Base-by-base conservation (phyloP, 2,888 invertebrate species). In the Parelbella ahira region DNA sequence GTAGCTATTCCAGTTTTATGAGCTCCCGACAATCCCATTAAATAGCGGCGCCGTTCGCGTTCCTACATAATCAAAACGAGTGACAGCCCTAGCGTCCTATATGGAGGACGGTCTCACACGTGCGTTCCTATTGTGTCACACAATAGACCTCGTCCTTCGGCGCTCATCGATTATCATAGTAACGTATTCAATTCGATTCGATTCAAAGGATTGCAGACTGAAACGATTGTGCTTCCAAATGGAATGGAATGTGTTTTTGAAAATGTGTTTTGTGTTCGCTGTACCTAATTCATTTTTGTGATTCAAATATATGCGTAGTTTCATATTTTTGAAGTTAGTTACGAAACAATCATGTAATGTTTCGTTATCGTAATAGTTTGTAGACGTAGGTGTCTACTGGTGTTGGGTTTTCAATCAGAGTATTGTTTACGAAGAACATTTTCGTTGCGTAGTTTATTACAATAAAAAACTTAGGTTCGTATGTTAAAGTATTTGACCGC, bases 111-210 rank as follows among this genome's bases (percentile, higher is more conserved):
- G 8, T 7, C 7, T 2, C 8, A 28, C 37, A 37, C 37, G 37
- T 38, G 37, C 37, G 29, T 13, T 29, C 37, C 29, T 23, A 38
- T 38, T 38, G 37, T 29, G 21, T 29, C 20, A 29, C 28, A 37
- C 37, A 38, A 38, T 38, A 23, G 19, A 5, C 5, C 8, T 12
- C 23, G 37, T 38, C 37, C 29, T 29, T 38, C 37, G 28, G n/a
- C 11, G 13, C n/a, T n/a, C n/a, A 9, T 32, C 20, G 21, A 21
- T 21, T 29, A 19, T 38, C 38, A 38, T n/a, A n/a, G n/a, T 19
- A 37, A 11, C 15, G 36, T 27, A 19, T 37, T 37, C 25, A 37
- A 37, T 37, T 25, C 36, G 24, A 24, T 15, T 21, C 34, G 27
- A 25, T 27, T 27, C n/a, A n/a, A n/a, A n/a, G n/a, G 19, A 4